phyloP scores from a whole-genome alignment of 2,888 invertebrate genomes.

The Notodonta dromedarius region DNA sequence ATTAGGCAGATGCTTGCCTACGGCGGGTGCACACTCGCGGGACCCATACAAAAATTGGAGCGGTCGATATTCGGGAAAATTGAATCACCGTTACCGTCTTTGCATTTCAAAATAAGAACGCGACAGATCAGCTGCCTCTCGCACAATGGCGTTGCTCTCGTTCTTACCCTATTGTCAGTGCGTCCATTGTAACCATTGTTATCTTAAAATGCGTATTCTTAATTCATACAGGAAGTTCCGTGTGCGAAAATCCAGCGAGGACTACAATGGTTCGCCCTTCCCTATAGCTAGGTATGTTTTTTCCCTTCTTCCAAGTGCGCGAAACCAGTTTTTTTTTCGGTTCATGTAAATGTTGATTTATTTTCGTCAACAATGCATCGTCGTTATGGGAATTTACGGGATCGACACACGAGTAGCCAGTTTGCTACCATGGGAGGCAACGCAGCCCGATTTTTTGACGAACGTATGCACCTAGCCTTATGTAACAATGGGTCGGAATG shows the following conservation, averaged over 20 bases:
- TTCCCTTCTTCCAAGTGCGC: slow-evolving; percentile 47
- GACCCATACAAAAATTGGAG: slow-evolving; percentile 49
- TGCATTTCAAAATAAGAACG: slow-evolving; percentile 53
- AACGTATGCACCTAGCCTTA: slow-evolving; percentile 41
- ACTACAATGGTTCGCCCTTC: slow-evolving; percentile 66
- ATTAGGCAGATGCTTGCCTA: slow-evolving; percentile 34
- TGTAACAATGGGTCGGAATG: slow-evolving; percentile 53
- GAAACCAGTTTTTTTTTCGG: slow-evolving; percentile 72
- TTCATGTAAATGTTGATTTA: slow-evolving; percentile 80
- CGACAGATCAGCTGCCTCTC: slow-evolving; percentile 69
- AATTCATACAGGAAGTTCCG: slow-evolving; percentile 73
- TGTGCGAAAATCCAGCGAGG: slow-evolving; percentile 70
- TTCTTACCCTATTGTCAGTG: slow-evolving; percentile 67
- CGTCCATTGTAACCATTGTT: slow-evolving; percentile 68
- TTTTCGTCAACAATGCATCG: slow-evolving; percentile 77
- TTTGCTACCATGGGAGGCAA: slow-evolving; percentile 54
- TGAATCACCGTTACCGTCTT: slow-evolving; percentile 56
- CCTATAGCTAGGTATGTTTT: slow-evolving; percentile 38
- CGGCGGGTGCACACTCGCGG: slow-evolving; percentile 33
- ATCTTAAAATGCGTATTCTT: slow-evolving; percentile 65
- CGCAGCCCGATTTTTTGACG: slow-evolving; percentile 40
- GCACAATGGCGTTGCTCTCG: slow-evolving; percentile 67
- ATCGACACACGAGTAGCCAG: slow-evolving; percentile 50
- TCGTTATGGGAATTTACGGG: slow-evolving; percentile 74
- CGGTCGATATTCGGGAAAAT: slow-evolving; percentile 53